Conservation (phyloP, 1,140 invertebrate species). For the Aphelinus certus region DNA sequence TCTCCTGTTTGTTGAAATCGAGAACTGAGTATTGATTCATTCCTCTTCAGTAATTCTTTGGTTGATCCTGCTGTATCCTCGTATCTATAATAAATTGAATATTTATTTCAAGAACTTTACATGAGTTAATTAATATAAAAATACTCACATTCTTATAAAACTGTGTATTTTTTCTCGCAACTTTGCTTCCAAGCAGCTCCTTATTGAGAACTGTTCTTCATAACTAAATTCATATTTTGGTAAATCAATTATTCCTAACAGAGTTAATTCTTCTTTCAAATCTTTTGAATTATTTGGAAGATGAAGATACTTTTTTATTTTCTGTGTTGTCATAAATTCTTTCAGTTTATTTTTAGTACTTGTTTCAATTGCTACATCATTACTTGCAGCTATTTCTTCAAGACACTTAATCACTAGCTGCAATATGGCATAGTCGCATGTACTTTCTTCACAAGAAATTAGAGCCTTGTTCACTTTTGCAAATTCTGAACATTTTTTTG, state of each 20-base stretch:
- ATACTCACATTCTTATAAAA: conserved; percentile 46
- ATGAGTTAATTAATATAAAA: conserved; percentile 8
- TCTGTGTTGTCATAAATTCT: conserved; percentile 42
- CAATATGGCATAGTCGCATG: conserved; percentile 42
- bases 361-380: conserved; percentile 32
- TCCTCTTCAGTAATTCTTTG: conserved; percentile 46
- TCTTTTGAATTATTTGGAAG: conserved; percentile 43
- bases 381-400: conserved; percentile 36
- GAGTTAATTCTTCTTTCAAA: conserved; percentile 40
- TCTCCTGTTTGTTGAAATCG: conserved; percentile 43
- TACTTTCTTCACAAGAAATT: conserved; percentile 46
- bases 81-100: conserved; percentile 45
- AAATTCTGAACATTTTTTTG: conserved; percentile 40
- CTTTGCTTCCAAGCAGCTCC: conserved; percentile 45
- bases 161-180: conserved; percentile 45
- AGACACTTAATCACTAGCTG: conserved; percentile 48
- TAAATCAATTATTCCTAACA: conserved; percentile 52
- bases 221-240: conserved; percentile 44
- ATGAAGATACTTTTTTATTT: conserved; percentile 49
- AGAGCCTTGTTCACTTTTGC: conserved; percentile 34
- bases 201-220: conserved; percentile 49
- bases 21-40: conserved; percentile 39
- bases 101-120: conserved; percentile 3
- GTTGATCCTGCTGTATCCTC: conserved; percentile 47
- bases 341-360: conserved; percentile 43